These are phyloP conservation scores for Dissostichus mawsoni DNA, from an alignment of 2,113 vertebrate genomes.

Conservation along the genomic window DNA sequence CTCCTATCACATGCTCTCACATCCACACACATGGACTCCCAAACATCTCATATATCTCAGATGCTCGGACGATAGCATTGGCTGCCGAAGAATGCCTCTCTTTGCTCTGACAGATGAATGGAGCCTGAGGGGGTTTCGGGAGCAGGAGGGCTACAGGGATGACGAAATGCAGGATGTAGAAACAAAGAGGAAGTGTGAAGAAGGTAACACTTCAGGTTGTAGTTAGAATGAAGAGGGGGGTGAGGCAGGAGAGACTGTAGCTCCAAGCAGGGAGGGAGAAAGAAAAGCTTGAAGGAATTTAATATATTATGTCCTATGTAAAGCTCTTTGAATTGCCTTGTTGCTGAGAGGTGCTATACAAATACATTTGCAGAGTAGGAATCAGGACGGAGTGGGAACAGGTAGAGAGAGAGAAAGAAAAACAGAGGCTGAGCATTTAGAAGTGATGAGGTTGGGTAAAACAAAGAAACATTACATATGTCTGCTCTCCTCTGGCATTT, in stretches of 20 bases:
- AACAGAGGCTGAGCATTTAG: conserved; percentile 36
- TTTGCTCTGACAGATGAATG: conserved; percentile 67
- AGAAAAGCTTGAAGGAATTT: conserved; percentile 33
- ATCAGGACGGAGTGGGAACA: conserved; percentile 34
- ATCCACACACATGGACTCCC: conserved; percentile 7
- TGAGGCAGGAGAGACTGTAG: conserved; percentile 1
- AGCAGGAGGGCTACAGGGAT: conserved; percentile 57
- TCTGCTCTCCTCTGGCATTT: conserved; percentile 67
- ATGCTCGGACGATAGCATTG: conserved; percentile 47
- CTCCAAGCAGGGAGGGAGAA: conserved; percentile 27
- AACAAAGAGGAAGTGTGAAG: conserved; percentile 59
- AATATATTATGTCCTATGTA: conserved; percentile 1
- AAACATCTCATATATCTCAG: conserved; percentile 45
- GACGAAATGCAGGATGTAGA: conserved; percentile 65
- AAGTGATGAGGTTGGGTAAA: conserved; percentile 50
- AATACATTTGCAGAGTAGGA: conserved; percentile 15
- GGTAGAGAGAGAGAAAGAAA: conserved; percentile 4
- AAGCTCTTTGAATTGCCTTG: background rate
- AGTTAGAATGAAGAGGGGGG: conserved; percentile 29
- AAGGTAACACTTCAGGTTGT: conserved; percentile 57
- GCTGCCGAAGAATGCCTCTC: conserved; percentile 65
- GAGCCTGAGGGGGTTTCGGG: conserved; percentile 65
- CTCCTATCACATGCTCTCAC: conserved; percentile 18
- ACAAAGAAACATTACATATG: conserved; percentile 67
- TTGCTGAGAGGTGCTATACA: background rate